These are phyloP conservation scores for Todiramphus chloris DNA, from an alignment of 2,113 vertebrate species.

Conservation along the genomic window DNA sequence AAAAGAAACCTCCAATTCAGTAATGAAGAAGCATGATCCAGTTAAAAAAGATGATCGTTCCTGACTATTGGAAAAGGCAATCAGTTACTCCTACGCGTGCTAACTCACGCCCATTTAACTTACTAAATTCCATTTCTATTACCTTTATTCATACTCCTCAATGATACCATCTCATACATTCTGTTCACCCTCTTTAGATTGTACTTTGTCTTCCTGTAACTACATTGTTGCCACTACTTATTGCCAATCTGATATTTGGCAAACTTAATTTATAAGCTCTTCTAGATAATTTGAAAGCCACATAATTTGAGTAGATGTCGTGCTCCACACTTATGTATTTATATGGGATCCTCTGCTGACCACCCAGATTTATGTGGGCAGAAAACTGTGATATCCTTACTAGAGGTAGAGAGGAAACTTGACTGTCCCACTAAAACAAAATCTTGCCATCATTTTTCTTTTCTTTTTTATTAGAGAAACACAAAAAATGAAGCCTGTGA, in stretches of 20 bases:
- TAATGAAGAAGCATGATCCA: background rate
- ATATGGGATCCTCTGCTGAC: background rate
- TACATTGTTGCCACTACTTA: background rate
- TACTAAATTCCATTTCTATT: slow-evolving; percentile 9
- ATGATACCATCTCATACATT: background rate
- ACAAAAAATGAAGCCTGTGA: background rate
- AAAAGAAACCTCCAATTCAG: background rate
- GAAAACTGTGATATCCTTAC: background rate
- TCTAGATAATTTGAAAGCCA: background rate
- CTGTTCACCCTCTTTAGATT: background rate
- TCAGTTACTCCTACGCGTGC: background rate
- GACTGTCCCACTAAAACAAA: background rate
- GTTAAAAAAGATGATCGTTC: background rate
- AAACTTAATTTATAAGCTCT: background rate
- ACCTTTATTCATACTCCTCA: background rate
- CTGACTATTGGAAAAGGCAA: background rate
- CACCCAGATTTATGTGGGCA: background rate
- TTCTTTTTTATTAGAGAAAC: background rate
- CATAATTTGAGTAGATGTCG: background rate
- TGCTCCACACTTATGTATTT: background rate
- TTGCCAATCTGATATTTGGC: background rate
- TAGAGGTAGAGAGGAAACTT: background rate
- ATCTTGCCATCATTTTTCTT: fast-evolving
- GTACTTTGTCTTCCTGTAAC: background rate
- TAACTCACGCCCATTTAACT: background rate